These are phyloP conservation scores for Eumerus sabulonum DNA, from an alignment of 2,888 invertebrate genomes.

Conservation along the genomic window DNA sequence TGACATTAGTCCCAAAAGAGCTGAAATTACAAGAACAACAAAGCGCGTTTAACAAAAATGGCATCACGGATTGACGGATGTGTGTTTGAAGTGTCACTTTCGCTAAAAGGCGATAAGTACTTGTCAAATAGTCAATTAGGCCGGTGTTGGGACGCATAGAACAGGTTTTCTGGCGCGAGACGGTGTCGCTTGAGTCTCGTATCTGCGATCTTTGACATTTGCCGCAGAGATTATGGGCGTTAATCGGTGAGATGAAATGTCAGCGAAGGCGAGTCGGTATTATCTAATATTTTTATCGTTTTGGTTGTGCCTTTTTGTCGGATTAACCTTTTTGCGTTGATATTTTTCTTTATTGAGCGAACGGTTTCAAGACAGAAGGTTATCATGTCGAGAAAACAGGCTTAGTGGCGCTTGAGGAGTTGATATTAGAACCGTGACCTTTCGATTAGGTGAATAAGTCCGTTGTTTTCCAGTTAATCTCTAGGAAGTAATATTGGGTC, in stretches of 20 bases:
- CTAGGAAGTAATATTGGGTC: too few species aligned
- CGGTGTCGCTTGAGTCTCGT: constrained; percentile 3
- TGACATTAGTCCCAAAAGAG: constrained; percentile 80
- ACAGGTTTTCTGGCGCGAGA: constrained; percentile 17
- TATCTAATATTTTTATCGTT: too few species aligned
- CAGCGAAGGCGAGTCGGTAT: constrained; percentile 6
- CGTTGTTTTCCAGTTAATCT: too few species aligned
- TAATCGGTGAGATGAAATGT: constrained; percentile 39
- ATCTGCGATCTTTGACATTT: constrained; percentile 35
- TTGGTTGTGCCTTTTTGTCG: too few species aligned
- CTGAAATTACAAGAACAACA: constrained; percentile 70
- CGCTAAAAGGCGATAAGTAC: not conserved
- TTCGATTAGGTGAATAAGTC: too few species aligned
- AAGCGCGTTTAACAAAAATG: not conserved
- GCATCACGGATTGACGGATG: not conserved
- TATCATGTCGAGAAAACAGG: too few species aligned
- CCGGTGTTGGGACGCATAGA: not conserved
- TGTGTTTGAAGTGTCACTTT: constrained; percentile 20
- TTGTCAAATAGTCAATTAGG: constrained; percentile 6
- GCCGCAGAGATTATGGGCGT: constrained; percentile 20
- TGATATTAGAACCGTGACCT: too few species aligned
- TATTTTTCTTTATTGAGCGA: too few species aligned
- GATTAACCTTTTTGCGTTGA: too few species aligned
- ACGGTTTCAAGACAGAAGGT: too few species aligned
- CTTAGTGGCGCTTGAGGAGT: too few species aligned